phyloP scores from a whole-genome alignment of 2,797 vertebrate genomes.

The Karalla daura region DNA sequence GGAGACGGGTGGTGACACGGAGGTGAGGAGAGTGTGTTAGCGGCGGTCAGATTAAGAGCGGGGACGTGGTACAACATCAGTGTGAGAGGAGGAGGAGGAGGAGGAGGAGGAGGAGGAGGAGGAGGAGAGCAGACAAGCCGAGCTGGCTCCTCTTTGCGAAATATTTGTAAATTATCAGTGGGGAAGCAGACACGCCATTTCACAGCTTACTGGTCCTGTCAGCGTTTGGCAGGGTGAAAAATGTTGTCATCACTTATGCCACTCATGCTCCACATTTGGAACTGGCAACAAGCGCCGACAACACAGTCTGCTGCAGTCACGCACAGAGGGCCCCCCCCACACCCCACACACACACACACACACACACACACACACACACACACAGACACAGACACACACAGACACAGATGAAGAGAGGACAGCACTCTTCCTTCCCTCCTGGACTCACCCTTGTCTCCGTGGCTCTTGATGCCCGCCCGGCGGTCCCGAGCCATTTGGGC shows the following conservation, averaged over 20 bases:
- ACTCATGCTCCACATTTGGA: constrained; percentile 41
- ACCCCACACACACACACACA: neutral
- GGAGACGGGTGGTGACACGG: neutral
- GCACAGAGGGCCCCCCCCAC: too few relatives aligned
- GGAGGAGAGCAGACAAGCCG: neutral
- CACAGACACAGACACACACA: neutral
- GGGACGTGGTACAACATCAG: too few relatives aligned
- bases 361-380: neutral
- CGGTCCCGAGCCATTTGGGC: constrained; percentile 95
- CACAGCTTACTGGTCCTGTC: constrained; percentile 49
- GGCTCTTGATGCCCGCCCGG: constrained; percentile 98
- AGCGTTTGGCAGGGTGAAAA: constrained; percentile 35
- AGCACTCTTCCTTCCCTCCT: neutral
- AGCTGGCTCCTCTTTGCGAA: constrained; percentile 14
- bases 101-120: neutral
- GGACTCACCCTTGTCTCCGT: constrained; percentile 92
- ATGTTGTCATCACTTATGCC: constrained; percentile 35
- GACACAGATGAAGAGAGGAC: neutral
- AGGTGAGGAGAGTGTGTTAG: too few relatives aligned
- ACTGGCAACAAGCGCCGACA: constrained; percentile 16
- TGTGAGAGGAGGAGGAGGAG: neutral
- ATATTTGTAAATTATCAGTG: constrained; percentile 24
- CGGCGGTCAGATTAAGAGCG: too few relatives aligned
- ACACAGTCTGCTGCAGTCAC: constrained; percentile 1
- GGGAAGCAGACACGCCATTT: constrained; percentile 33